Evolutionary conservation across 1,140 invertebrate species (phyloP).

Genomic region (Drosophila triauraria): DNA sequence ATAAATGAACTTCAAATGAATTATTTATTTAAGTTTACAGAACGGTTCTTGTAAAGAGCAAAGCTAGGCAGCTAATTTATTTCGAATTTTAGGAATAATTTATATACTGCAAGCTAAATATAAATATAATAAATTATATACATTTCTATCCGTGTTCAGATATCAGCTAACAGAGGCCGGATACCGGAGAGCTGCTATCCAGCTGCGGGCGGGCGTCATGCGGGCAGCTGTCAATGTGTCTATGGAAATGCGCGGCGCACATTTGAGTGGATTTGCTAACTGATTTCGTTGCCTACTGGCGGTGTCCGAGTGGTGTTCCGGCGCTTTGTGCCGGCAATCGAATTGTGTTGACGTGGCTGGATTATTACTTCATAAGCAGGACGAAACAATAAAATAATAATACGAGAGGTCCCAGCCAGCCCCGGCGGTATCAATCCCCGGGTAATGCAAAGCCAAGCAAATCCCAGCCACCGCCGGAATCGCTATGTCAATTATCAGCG

Average conservation of each 20-base stretch:
- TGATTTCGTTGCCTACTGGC: slow-evolving; percentile 70
- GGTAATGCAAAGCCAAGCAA: slow-evolving; percentile 24
- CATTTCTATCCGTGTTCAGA: slow-evolving; percentile 14
- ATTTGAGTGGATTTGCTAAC: slow-evolving; percentile 83
- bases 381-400: slow-evolving; percentile 67
- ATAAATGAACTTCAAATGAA: too few relatives aligned
- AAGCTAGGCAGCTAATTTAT: too few relatives aligned
- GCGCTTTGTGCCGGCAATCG: slow-evolving; percentile 75
- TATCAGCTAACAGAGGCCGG: slow-evolving; percentile 22
- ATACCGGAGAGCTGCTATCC: slow-evolving; percentile 16
- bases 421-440: slow-evolving; percentile 10
- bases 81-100: too few relatives aligned
- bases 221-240: slow-evolving; percentile 82
- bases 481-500: slow-evolving; percentile 79
- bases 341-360: slow-evolving; percentile 82
- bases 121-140: neutral
- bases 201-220: slow-evolving; percentile 50
- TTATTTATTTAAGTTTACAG: too few relatives aligned
- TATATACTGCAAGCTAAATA: neutral
- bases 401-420: slow-evolving; percentile 6
- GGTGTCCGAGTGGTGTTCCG: slow-evolving; percentile 56
- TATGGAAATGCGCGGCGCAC: slow-evolving; percentile 77
- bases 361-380: slow-evolving; percentile 83
- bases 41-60: too few relatives aligned
- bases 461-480: slow-evolving; percentile 28